Evolutionary conservation across 2,113 vertebrate genomes (phyloP), one percentile per base, ranked within the genome.

Genomic region (Amazona guildingii): DNA sequence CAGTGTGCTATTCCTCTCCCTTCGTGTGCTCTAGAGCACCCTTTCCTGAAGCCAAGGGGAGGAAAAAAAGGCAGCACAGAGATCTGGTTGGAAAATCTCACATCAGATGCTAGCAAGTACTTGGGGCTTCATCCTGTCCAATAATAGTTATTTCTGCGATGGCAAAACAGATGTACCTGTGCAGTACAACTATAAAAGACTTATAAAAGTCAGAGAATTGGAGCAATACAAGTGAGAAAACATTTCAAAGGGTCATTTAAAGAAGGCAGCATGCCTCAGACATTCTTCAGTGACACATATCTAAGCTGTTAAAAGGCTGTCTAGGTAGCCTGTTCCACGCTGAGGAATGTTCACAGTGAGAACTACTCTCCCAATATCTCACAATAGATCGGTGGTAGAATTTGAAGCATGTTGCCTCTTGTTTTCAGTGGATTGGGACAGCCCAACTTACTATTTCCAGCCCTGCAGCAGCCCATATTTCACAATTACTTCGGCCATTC

Each of bases 71-170:
- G 61, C 64, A 95, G 86, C 80, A 69, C 77, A 35, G 62, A 95
- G 68, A 83, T 43, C 29, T 76, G 79, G 31, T 17, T 70, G 59
- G 72, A 74, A 93, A 70, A 69, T 90, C 48, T 86, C 91, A 74
- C 69, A 68, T 86, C 83, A 95, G 89, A 94, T 95, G 88, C 83
- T 84, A 91, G 24, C 73, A 63, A 70, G 64, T 80, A 62, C 54
- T 18, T 94, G 73, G 83, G 69, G 86, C 80, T 83, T 70, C 29
- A 27, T 37, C 35, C 52, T 73, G 52, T 57, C 13, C 35, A 55
- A 51, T 19, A 57, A 15, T 12, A 41, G 23, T 29, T 73, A 81
- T 35, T 72, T 72, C 43, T 55, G 27, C 33, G 7, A 15, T 8
- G 16, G 52, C 63, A 59, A 64, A 77, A 37, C 62, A 69, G 73